Percentiles rank a stretch among this genome's conserved stretches.
Evolutionary conservation across 2,888 invertebrate species (phyloP).

Genomic region (Hartigia nigra): DNA sequence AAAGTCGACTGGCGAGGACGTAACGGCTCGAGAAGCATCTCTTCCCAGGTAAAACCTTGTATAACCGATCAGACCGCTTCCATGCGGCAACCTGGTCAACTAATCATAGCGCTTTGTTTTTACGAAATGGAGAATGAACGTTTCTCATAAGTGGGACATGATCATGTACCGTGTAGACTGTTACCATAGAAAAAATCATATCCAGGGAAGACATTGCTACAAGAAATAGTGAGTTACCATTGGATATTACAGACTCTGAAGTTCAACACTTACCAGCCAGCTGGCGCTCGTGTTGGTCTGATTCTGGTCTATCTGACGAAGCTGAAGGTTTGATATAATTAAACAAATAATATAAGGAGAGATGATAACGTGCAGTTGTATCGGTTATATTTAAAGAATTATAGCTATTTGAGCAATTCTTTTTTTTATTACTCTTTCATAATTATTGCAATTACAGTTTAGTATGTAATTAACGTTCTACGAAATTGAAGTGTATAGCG

Average conservation of each 20-base stretch:
- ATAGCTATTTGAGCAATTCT: conserved; percentile 24
- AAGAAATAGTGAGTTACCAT: not conserved
- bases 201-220: not conserved
- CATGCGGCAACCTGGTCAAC: not conserved
- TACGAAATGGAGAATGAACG: not conserved
- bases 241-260: not conserved
- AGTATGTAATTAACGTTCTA: conserved; percentile 23
- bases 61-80: not conserved
- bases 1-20: not conserved
- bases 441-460: conserved; percentile 53
- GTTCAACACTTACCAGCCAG: not conserved
- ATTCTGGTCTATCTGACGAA: not conserved
- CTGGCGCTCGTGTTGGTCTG: not conserved
- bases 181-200: not conserved
- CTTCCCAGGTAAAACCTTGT: not conserved
- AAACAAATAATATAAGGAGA: not conserved
- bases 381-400: not conserved
- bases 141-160: not conserved
- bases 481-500: conserved; percentile 28
- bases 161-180: not conserved
- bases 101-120: not conserved
- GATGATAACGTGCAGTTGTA: not conserved
- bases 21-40: not conserved
- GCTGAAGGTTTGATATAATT: not conserved
- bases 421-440: conserved; percentile 49